phyloP scores from a whole-genome alignment of 2,888 invertebrate species.

The Acanthosepion esculentum region DNA sequence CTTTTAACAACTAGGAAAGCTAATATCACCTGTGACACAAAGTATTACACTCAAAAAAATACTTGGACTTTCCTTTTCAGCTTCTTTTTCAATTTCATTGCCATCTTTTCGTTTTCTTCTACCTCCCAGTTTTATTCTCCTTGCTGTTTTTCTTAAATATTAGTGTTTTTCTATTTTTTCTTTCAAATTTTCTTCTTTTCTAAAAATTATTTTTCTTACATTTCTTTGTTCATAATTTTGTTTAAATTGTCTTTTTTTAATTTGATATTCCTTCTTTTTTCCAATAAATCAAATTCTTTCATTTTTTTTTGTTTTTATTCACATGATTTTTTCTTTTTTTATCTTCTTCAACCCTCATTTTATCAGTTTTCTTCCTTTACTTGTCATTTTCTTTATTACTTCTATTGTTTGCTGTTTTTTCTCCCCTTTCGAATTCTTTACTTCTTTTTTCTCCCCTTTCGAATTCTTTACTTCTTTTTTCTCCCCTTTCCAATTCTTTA shows the following conservation, averaged over 20 bases:
- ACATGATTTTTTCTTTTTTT: not conserved
- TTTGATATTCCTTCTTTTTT: too few relatives aligned
- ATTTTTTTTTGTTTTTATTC: not conserved
- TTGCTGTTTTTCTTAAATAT: not conserved
- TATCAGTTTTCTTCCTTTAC: not conserved
- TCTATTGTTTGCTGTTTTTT: too few relatives aligned
- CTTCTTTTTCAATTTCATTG: not conserved
- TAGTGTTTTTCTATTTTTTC: not conserved
- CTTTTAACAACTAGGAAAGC: not conserved
- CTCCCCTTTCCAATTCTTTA: too few relatives aligned
- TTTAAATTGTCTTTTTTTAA: not conserved
- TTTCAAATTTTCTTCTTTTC: not conserved
- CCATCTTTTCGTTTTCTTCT: not conserved
- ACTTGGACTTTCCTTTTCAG: not conserved
- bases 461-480: not conserved
- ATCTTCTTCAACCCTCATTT: not conserved
- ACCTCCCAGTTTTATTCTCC: not conserved
- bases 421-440: not conserved
- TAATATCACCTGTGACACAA: not conserved
- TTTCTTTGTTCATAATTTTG: not conserved
- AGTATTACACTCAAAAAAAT: not conserved
- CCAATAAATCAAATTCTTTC: too few relatives aligned
- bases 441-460: too few relatives aligned
- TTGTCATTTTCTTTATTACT: too few relatives aligned
- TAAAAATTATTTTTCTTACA: too few relatives aligned